Evolutionary conservation across 2,113 vertebrate genomes (phyloP).

Genomic region (Hippotragus niger): DNA sequence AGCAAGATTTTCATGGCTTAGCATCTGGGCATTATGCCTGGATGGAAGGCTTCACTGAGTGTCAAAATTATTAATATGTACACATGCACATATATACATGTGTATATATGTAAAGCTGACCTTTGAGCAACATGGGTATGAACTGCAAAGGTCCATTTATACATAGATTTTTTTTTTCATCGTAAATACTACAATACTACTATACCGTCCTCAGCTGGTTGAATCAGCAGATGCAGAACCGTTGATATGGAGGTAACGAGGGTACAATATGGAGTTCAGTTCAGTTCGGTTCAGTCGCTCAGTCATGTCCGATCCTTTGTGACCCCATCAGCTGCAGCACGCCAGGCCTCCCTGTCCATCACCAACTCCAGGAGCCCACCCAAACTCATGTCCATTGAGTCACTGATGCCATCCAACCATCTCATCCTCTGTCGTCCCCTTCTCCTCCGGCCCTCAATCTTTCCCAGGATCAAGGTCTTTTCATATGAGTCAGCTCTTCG

Average conservation of each 20-base stretch:
- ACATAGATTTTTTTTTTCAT: background rate
- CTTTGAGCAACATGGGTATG: background rate
- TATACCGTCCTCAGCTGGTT: background rate
- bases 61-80: background rate
- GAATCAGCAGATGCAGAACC: background rate
- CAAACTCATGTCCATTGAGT: background rate
- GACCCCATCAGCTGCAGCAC: background rate
- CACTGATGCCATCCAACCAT: background rate
- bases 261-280: background rate
- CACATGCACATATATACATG: background rate
- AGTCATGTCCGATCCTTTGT: accelerated
- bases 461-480: too few species aligned
- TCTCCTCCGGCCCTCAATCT: too few species aligned
- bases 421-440: background rate
- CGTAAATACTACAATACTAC: background rate
- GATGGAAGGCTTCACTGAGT: background rate
- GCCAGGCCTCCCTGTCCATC: background rate
- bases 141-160: background rate
- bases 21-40: background rate
- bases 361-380: background rate
- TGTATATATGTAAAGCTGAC: background rate
- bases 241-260: accelerated
- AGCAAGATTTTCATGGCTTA: background rate
- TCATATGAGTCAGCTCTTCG: too few species aligned
- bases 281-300: background rate